phyloP scores from a whole-genome alignment of 37 sponge, comb jelly and placozoan genomes.

The Beroe forskalii region DNA sequence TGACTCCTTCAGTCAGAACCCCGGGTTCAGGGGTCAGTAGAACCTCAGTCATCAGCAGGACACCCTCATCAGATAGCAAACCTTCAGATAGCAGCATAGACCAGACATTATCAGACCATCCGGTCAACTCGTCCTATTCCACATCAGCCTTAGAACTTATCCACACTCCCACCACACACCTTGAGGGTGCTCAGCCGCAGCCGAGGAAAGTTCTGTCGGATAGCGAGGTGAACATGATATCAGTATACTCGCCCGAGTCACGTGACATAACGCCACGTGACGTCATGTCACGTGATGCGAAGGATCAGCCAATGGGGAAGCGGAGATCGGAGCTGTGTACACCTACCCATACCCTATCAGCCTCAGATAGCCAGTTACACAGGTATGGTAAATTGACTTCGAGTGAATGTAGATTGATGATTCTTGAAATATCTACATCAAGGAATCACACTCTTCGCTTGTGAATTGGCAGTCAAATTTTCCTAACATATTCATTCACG shows the following conservation, averaged over 20 bases:
- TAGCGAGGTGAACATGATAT: slow-evolving; percentile 4
- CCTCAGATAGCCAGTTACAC: slow-evolving; percentile 59
- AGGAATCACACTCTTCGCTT: no score
- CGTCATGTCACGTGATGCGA: neutral
- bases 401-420: no score
- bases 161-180: slow-evolving; percentile 6
- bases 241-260: neutral
- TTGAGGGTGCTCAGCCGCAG: neutral
- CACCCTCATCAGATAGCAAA: neutral
- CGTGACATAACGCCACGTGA: neutral
- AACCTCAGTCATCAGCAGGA: neutral
- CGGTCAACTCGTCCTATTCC: neutral
- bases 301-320: neutral
- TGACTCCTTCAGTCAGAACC: neutral
- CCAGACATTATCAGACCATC: no score
- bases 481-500: no score
- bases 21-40: neutral
- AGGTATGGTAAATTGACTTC: slow-evolving; percentile 5
- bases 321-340: slow-evolving; percentile 42
- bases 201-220: slow-evolving; percentile 24
- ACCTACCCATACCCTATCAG: neutral
- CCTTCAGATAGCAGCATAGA: neutral
- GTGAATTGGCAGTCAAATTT: no score
- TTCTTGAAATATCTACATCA: no score
- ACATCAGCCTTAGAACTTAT: neutral